Evolutionary conservation across 2,797 vertebrate genomes (phyloP).

Genomic region (Sarcophilus harrisii): DNA sequence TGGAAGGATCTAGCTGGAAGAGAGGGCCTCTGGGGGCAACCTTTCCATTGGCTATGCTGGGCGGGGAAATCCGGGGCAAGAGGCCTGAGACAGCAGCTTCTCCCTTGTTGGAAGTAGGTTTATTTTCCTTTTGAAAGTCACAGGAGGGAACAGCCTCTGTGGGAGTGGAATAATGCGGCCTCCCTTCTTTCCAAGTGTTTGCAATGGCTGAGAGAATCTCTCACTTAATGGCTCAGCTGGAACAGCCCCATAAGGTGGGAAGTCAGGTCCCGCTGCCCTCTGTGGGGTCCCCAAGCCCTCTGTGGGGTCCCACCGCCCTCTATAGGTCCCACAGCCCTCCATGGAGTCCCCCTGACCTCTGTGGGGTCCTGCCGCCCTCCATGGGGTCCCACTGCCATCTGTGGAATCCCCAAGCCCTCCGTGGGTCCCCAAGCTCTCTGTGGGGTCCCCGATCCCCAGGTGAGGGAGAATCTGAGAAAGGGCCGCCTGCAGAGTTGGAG

Average conservation of each 20-base stretch:
- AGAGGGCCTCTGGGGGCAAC: not conserved
- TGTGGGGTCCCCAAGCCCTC: no score
- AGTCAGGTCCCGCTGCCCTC: not conserved
- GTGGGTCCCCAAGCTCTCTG: no score
- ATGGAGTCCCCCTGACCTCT: no score
- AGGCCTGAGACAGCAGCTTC: not conserved
- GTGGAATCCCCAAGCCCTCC: no score
- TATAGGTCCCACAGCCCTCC: no score
- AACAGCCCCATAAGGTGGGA: not conserved
- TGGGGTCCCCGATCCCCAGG: no score
- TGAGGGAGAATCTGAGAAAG: no score
- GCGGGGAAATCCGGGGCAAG: not conserved
- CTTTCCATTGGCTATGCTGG: not conserved
- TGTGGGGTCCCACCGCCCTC: no score
- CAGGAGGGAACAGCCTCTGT: not conserved
- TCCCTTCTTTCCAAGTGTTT: constrained; percentile 14
- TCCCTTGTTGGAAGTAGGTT: not conserved
- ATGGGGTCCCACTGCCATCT: no score
- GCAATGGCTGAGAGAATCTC: not conserved
- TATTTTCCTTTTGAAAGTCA: constrained; percentile 40
- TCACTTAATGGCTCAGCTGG: not conserved
- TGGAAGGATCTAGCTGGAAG: no score
- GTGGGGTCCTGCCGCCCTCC: no score
- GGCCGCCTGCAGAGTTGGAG: no score
- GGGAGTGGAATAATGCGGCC: not conserved